Evolutionary conservation across 2,888 invertebrate genomes (phyloP), one percentile per base, ranked within the genome.

Genomic region (Rhodophaea formosa): DNA sequence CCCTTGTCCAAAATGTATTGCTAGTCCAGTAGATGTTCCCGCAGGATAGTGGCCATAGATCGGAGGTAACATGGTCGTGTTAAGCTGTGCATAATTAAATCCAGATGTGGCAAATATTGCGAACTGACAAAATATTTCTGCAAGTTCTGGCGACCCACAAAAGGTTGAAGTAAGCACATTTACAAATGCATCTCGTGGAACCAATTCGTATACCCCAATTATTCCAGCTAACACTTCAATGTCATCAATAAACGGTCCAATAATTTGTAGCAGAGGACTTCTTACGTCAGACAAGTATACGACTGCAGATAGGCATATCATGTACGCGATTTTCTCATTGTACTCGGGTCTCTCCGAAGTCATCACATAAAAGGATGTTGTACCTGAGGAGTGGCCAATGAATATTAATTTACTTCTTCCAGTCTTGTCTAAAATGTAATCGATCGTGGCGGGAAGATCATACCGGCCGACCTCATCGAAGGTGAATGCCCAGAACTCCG

Each of bases 371-470:
- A n/a, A n/a, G n/a, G n/a, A n/a, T n/a, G n/a, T n/a, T 0, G 93
- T 93, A 1, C 82, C 82, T 77, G 93, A 93, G 0, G 96, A 97
- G 74, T 97, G 96, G 0, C 96, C 97, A 10, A 95, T 82, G 74
- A 96, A 96, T 66, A 94, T 93, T 0, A 97, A 66, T 53, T 93
- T 82, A 0, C 88, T 65, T 10, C 91, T 86, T 0, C 91, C 89
- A 0, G 95, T 95, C 1, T 63, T 61, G 0, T 75, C 59, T 1
- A 94, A 74, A 1, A 94, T 87, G 72, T 94, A 93, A 74, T 97
- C 94, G 49, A 98, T 93, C 81, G 94, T 94, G 0, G 95, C 93
- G 0, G 97, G 96, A 7, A 97, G 70, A 79, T 97, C 97, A 65
- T 88, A 92, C 53, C 89, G 78, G 0, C 94, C 96, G 76, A 97